Conservation (phyloP, 2,888 invertebrate species). For the Plebejus melissa region DNA sequence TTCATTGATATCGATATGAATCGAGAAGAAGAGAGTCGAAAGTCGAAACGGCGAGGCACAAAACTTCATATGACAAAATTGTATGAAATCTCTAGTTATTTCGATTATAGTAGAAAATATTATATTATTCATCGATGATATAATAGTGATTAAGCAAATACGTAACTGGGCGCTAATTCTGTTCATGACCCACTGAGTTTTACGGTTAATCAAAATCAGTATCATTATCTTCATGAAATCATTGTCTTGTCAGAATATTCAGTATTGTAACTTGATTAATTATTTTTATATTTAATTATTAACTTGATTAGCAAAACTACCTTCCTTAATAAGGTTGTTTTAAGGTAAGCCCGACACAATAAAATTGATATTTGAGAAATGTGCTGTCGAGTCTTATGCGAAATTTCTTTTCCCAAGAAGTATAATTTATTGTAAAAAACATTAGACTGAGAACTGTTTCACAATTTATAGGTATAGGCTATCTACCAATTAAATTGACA, state of each 20-base stretch:
- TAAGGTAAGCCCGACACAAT: neutral
- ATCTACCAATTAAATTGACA: too few species aligned
- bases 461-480: too few species aligned
- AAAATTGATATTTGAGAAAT: neutral
- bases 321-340: neutral
- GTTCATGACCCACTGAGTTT: constrained; percentile 30
- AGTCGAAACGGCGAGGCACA: too few species aligned
- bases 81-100: too few species aligned
- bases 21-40: too few species aligned
- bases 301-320: neutral
- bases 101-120: too few species aligned
- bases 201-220: constrained; percentile 29
- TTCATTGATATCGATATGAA: too few species aligned
- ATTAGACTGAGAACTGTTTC: too few species aligned
- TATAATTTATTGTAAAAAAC: too few species aligned
- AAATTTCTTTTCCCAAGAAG: too few species aligned
- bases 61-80: too few species aligned
- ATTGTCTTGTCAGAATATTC: constrained; percentile 13
- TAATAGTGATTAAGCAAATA: neutral
- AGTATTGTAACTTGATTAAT: neutral
- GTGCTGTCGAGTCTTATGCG: neutral
- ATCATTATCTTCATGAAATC: constrained; percentile 22
- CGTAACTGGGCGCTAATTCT: constrained; percentile 9
- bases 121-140: neutral
- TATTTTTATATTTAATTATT: too few species aligned